Evolutionary conservation across 2,888 invertebrate genomes (phyloP).

Genomic region (Nephrocerus scutellatus): DNA sequence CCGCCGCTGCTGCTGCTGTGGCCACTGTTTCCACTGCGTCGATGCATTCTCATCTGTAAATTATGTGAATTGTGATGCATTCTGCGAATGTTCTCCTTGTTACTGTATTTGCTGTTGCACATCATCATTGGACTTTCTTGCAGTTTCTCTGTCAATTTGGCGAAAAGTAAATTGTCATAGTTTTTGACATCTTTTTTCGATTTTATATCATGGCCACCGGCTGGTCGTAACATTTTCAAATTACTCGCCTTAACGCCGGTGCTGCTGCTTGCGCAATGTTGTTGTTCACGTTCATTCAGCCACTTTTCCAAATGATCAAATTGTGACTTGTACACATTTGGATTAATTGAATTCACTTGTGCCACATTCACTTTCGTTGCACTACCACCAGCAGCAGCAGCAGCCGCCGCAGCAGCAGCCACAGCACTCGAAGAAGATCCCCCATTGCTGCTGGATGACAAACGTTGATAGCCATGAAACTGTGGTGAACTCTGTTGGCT

Average conservation of each 20-base stretch:
- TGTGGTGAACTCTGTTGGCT: slow-evolving; percentile 33
- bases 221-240: too few relatives aligned
- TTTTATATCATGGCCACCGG: too few relatives aligned
- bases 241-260: slow-evolving; percentile 9
- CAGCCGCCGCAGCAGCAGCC: too few relatives aligned
- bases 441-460: slow-evolving; percentile 20
- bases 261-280: slow-evolving; percentile 8
- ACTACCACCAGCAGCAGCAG: too few relatives aligned
- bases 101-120: slow-evolving; percentile 18
- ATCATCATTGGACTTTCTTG: slow-evolving; percentile 31
- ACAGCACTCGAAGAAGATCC: too few relatives aligned
- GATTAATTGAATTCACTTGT: slow-evolving; percentile 32
- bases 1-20: slow-evolving; percentile 22
- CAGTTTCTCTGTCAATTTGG: slow-evolving; percentile 43
- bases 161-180: slow-evolving; percentile 44
- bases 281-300: slow-evolving; percentile 39
- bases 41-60: slow-evolving; percentile 22
- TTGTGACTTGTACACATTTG: slow-evolving; percentile 30
- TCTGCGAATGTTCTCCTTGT: slow-evolving; percentile 25
- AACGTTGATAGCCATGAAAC: slow-evolving; percentile 35
- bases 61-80: slow-evolving; percentile 32
- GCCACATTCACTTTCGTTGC: slow-evolving; percentile 36
- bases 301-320: slow-evolving; percentile 51
- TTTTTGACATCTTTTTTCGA: slow-evolving; percentile 40
- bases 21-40: slow-evolving; percentile 11